Evolutionary conservation across 2,888 invertebrate species (phyloP).

Genomic region (Aphelenchoides bicaudatus): DNA sequence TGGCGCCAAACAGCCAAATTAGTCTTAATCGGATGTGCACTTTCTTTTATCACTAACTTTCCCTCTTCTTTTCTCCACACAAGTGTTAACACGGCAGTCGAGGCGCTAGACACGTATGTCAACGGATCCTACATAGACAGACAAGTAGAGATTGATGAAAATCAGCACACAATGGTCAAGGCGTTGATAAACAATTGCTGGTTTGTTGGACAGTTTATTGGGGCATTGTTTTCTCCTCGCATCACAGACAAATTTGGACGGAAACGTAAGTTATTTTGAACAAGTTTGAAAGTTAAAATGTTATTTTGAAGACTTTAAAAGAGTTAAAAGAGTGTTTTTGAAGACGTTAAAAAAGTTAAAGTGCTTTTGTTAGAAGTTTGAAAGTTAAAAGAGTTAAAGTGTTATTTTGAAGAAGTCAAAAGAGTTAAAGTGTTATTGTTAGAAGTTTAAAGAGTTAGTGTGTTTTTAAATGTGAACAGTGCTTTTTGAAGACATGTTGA

Average conservation of each 20-base stretch:
- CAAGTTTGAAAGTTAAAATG: too few relatives aligned
- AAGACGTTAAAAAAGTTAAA: too few relatives aligned
- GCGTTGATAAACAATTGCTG: constrained; percentile 25
- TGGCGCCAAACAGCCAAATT: constrained; percentile 29
- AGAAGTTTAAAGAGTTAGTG: too few relatives aligned
- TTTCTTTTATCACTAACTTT: constrained; percentile 55
- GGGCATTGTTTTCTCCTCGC: constrained; percentile 46
- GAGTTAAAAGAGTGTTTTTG: too few relatives aligned
- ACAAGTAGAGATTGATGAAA: constrained; percentile 13
- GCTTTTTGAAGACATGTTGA: too few relatives aligned
- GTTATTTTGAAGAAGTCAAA: too few relatives aligned
- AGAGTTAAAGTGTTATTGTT: too few relatives aligned
- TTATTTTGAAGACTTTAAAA: too few relatives aligned
- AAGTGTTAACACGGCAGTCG: constrained; percentile 51
- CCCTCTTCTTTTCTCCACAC: constrained; percentile 52
- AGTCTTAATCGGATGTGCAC: constrained; percentile 44
- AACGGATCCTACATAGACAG: constrained; percentile 37
- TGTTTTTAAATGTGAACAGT: too few relatives aligned
- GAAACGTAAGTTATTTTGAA: constrained; percentile 43
- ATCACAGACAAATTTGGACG: constrained; percentile 51
- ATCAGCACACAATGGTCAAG: constrained; percentile 8
- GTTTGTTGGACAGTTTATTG: constrained; percentile 54
- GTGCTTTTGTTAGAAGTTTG: too few relatives aligned
- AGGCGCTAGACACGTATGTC: constrained; percentile 45
- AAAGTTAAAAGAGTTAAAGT: too few relatives aligned